Evolutionary conservation across 2,888 invertebrate genomes (phyloP), one percentile per base, ranked within the genome.

Genomic region (Trissoscelio sp.): DNA sequence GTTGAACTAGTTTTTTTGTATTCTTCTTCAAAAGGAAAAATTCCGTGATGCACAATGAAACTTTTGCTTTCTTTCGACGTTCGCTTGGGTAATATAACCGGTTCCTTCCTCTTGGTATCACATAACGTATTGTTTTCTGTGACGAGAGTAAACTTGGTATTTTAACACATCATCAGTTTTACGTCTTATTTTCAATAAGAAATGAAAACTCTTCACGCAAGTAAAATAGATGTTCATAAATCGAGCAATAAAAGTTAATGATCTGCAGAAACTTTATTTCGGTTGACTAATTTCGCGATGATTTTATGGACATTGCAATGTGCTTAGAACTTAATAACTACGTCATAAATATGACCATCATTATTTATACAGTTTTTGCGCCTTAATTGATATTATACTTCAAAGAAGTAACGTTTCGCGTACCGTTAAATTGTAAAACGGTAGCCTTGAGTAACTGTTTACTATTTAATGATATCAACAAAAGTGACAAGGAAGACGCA

Each of bases 371-470:
- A 39, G 5, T 57, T 39, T 31, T 57, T 57, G 22, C 20, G 6
- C 9, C 9, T 11, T 39, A 57, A 24, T 24, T 60, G 44, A 60
- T 28, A 44, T 42, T 44, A 18, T 46, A 31, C 46, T n/a, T 46
- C 24, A 42, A 44, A 16, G 2, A 28, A 31, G 2, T 62, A 62
- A 62, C 46, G 62, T 42, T 62, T 62, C 18, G 46, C 16, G 18
- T 46, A 62, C 62, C 62, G 62, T 62, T 62, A 62, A 62, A 62
- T 62, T 3, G 31, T 62, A 44, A 62, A 44, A 62, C 46, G 44
- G 62, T 62, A 46, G 62, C 46, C 18, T 28, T 44, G 31, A 28
- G 5, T 37, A 62, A 62, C 62, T 16, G 62, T 62, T n/a, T 14
- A 18, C 18, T 14, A 42, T 24, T 58, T 14, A 60, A 11, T 31